phyloP scores from a whole-genome alignment of 2,113 vertebrate species.

The Felis chaus region DNA sequence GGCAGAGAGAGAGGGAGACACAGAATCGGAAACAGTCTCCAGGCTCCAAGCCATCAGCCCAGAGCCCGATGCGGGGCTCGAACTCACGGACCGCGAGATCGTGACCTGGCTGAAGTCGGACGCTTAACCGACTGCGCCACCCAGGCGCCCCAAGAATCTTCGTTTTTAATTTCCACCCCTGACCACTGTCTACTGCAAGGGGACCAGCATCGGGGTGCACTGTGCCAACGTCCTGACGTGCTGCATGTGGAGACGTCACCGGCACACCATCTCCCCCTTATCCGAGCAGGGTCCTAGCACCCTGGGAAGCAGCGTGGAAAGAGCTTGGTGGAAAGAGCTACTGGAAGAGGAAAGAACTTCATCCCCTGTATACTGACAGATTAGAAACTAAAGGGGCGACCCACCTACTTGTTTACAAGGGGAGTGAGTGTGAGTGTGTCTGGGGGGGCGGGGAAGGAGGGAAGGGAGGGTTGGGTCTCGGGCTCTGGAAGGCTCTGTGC shows the following conservation, averaged over 20 bases:
- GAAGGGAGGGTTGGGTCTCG: neutral
- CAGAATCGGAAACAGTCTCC: too few relatives aligned
- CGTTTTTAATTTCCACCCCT: neutral
- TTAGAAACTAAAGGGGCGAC: neutral
- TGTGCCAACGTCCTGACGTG: neutral
- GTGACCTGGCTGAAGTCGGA: too few relatives aligned
- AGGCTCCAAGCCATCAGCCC: too few relatives aligned
- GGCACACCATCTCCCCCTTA: neutral
- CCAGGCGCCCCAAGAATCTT: neutral
- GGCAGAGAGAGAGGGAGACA: too few relatives aligned
- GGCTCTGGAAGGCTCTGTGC: neutral
- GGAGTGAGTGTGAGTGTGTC: neutral
- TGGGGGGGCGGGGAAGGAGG: neutral
- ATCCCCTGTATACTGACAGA: neutral
- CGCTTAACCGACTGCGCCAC: too few relatives aligned
- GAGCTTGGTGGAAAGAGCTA: neutral
- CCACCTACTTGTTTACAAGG: too few relatives aligned
- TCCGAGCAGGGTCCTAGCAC: neutral
- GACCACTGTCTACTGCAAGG: neutral
- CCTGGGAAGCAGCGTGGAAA: neutral
- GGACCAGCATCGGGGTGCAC: neutral
- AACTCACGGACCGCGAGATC: too few relatives aligned
- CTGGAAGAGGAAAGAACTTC: neutral
- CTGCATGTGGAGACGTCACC: rapidly evolving
- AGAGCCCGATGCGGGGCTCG: too few relatives aligned